Percentiles rank a stretch among this genome's conserved stretches.
Evolutionary conservation across 1,140 invertebrate species (phyloP).

Genomic region (Protaetia brevitarsis): DNA sequence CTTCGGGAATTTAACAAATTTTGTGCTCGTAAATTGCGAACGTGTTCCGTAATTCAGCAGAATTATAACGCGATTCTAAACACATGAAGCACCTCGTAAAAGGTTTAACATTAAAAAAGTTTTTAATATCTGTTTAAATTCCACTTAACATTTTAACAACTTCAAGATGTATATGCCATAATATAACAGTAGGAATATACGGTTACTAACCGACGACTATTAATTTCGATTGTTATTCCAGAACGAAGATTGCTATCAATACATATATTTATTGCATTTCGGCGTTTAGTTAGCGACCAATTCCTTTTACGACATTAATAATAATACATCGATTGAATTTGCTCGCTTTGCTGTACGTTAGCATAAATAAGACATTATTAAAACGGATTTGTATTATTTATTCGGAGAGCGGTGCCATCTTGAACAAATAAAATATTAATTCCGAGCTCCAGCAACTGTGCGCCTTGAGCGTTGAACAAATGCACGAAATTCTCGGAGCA

Average conservation of each 20-base stretch:
- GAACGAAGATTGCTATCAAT: not conserved
- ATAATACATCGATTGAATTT: not conserved
- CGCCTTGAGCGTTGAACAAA: not conserved
- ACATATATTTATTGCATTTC: not conserved
- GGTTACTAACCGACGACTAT: not conserved
- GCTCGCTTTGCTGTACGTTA: not conserved
- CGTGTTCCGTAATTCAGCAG: no score
- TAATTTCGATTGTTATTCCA: not conserved
- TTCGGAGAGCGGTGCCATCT: not conserved
- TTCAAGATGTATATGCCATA: not conserved
- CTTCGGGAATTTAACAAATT: no score
- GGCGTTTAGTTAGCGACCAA: not conserved
- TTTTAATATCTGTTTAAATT: not conserved
- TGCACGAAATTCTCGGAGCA: conserved; percentile 2
- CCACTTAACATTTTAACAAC: no score
- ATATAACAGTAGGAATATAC: not conserved
- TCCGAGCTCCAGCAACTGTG: not conserved
- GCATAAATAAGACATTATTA: conserved; percentile 1
- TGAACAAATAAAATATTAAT: conserved; percentile 4
- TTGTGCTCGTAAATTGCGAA: no score
- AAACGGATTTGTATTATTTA: conserved; percentile 5
- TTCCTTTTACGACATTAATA: not conserved
- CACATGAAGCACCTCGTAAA: no score
- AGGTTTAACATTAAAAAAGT: no score
- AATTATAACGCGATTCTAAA: no score